Conservation (phyloP, 2,113 vertebrate genomes). For the Hucho hucho region DNA sequence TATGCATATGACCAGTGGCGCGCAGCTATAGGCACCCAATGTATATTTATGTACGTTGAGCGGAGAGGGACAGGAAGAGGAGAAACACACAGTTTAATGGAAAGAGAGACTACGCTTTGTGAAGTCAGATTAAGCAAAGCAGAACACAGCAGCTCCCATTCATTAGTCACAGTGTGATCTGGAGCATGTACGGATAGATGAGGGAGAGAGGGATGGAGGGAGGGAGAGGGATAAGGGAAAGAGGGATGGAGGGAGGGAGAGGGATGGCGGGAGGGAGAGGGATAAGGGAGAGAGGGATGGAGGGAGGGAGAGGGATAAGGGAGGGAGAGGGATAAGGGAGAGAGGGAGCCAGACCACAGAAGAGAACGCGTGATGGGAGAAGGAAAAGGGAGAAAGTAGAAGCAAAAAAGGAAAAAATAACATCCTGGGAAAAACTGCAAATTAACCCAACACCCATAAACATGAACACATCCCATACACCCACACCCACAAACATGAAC, state of each 20-base stretch:
- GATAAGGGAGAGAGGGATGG: too few relatives aligned
- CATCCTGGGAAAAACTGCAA: too few relatives aligned
- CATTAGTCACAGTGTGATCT: constrained; percentile 33
- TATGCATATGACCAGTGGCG: constrained; percentile 50
- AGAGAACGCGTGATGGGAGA: background rate
- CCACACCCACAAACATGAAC: too few relatives aligned
- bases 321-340: background rate
- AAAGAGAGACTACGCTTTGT: constrained; percentile 49
- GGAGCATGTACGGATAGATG: constrained; percentile 34
- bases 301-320: background rate
- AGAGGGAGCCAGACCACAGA: background rate
- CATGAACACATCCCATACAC: too few relatives aligned
- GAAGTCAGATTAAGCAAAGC: constrained; percentile 70
- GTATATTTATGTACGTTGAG: constrained; percentile 49
- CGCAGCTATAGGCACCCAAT: constrained; percentile 63
- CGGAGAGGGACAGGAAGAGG: constrained; percentile 38
- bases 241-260: background rate
- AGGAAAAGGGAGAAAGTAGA: background rate
- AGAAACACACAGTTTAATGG: constrained; percentile 62
- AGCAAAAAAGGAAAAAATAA: too few relatives aligned
- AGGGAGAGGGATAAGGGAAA: constrained; percentile 14
- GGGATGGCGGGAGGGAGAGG: accelerated
- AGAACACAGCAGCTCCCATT: constrained; percentile 38
- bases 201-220: constrained; percentile 13
- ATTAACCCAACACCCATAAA: too few relatives aligned